Base-by-base conservation (phyloP, 2,113 vertebrate species). In the Oreochromis aureus region DNA sequence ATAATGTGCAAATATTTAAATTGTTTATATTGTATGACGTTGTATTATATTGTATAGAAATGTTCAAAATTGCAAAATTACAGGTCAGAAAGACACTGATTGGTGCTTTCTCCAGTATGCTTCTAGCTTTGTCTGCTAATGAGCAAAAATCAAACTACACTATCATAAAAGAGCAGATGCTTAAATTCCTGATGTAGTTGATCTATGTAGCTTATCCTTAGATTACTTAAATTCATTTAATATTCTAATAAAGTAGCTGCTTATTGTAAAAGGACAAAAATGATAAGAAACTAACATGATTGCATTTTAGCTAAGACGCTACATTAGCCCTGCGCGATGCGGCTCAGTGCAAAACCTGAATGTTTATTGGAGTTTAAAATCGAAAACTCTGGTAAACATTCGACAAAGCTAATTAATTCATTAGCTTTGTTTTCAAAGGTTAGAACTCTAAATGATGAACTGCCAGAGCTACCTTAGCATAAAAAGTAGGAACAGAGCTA, bases 291-390 rank as follows among this genome's bases (percentile, higher is more conserved):
- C 61, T 63, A 66, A 11, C 18, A 12, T 39, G 34, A 39, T 39
- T 39, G 6, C 34, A 39, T 36, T 39, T 39, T 66, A 39, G 63
- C 34, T 69, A 39, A 66, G 34, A 66, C 11, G 30, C 32, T 36
- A n/a, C 59, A 36, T 63, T 63, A 9, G 59, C 30, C 16, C 2
- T 0, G 30, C 1, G 9, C 0, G 2, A 63, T 34, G 2, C 32
- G 22, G 19, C 34, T 13, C 18, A 66, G 6, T 12, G 61, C 19
- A 39, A 36, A 39, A 66, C 61, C 6, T 12, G 19, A 36, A 66
- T 63, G 59, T 36, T 36, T 63, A 10, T 32, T 63, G 19, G 59
- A 63, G 59, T 61, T 61, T 32, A 61, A 61, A 61, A 18, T 61
- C 8, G 16, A 1, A 61, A 32, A 32, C 27, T 8, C 8, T 32